Conservation (phyloP, 1,140 invertebrate genomes). For the Paralvinella palmiformis region DNA sequence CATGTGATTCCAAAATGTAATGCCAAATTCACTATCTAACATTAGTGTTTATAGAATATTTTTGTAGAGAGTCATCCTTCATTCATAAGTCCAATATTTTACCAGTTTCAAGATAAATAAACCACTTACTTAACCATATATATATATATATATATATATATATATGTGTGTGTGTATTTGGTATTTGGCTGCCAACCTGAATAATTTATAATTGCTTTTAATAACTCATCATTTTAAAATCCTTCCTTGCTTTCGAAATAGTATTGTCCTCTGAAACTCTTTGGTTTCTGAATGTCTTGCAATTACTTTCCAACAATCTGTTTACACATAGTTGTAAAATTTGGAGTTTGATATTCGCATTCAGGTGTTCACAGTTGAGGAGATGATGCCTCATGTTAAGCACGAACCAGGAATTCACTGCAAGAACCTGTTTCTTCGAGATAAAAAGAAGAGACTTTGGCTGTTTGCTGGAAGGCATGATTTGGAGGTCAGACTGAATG, state of each 20-base stretch:
- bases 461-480: conserved; percentile 46
- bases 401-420: conserved; percentile 34
- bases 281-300: not conserved
- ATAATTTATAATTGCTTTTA: too few species aligned
- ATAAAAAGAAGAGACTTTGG: conserved; percentile 50
- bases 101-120: too few species aligned
- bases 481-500: conserved; percentile 41
- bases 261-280: not conserved
- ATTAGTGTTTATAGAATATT: too few species aligned
- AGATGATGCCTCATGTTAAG: conserved; percentile 38
- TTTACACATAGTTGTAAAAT: not conserved
- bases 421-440: conserved; percentile 51
- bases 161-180: too few species aligned
- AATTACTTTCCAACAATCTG: not conserved
- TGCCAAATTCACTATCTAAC: too few species aligned
- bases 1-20: too few species aligned
- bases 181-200: too few species aligned
- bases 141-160: too few species aligned
- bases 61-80: too few species aligned
- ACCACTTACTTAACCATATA: too few species aligned
- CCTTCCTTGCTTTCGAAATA: not conserved
- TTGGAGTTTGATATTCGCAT: conserved; percentile 7
- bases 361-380: conserved; percentile 49
- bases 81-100: too few species aligned
- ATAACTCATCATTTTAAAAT: not conserved